Base-by-base conservation (phyloP, 2,797 vertebrate species). In the Thalassophryne amazonica region DNA sequence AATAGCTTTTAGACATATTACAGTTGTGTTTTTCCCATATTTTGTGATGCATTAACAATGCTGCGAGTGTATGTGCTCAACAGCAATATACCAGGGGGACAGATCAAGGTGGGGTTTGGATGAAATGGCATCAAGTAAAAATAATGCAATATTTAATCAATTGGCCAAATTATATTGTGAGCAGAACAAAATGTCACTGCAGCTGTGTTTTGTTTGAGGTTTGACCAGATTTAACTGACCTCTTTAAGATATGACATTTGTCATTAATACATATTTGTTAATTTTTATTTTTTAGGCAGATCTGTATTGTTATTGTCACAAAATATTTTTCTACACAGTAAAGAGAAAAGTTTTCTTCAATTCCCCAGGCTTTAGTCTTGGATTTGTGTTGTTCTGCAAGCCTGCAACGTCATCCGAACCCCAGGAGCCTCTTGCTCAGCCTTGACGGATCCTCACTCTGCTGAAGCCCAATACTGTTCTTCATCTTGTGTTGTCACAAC, bases 401-500 rank as follows among this genome's bases (percentile, higher is more conserved):
- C 73, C 80, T 85, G 81, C 85, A 38, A 88, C 80, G 59, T 92
- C 90, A 89, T 93, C 92, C 93, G 91, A 95, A 93, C 92, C 94
- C 93, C 92, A 86, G 83, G 92, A 88, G 88, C 86, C 81, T 84
- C 86, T 81, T 60, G 83, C 84, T 86, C 85, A 73, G 73, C 69
- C 88, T 90, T 88, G 88, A 88, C 62, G 56, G 85, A 93, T 85
- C 93, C 93, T 83, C 78, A 83, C 75, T 86, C 82, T 87, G 86
- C 85, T 83, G 78, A 85, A 87, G 91, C 93, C 94, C 93, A 90
- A 96, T 93, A 96, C 94, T 98, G 95, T 99, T 95, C 94, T 97
- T 97, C 96, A 96, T 94, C 96, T 96, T 99, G 97, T 99, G 95
- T 96, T 99, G 95, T 99, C 97, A 97, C 97, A 95, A 96, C 94